phyloP scores from a whole-genome alignment of 2,888 invertebrate genomes.

The Agriopis leucophaearia region DNA sequence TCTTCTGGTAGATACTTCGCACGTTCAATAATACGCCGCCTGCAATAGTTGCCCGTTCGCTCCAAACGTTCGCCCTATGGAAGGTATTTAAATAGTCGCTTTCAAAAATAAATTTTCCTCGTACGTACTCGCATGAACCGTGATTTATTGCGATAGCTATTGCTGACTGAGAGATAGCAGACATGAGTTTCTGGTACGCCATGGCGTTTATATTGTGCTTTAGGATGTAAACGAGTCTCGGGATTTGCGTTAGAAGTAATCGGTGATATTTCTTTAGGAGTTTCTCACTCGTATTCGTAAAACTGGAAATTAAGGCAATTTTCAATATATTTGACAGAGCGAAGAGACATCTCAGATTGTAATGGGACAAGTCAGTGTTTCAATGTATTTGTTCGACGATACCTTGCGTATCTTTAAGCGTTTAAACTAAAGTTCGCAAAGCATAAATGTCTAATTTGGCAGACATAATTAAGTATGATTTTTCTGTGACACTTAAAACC shows the following conservation, averaged over 20 bases:
- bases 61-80: conserved; percentile 11
- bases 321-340: not conserved
- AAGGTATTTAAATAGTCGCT: conserved; percentile 41
- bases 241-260: conserved; percentile 28
- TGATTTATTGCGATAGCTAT: conserved; percentile 76
- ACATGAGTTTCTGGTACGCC: conserved; percentile 43
- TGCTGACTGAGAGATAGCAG: conserved; percentile 78
- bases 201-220: conserved; percentile 51
- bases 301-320: not conserved
- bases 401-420: no score
- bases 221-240: conserved; percentile 26
- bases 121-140: conserved; percentile 57
- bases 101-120: conserved; percentile 68
- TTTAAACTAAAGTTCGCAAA: no score
- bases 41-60: not conserved
- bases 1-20: no score
- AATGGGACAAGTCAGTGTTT: no score
- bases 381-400: no score
- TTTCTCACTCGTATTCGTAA: conserved; percentile 15
- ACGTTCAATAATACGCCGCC: not conserved
- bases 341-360: no score
- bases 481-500: no score
- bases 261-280: conserved; percentile 17
- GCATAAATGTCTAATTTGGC: no score
- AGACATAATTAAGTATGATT: no score